A percentile compares a stretch with the other conserved stretches of the same genome.
These are phyloP conservation scores for Panzeria rudis DNA, from an alignment of 2,888 invertebrate species.

Conservation along the genomic window DNA sequence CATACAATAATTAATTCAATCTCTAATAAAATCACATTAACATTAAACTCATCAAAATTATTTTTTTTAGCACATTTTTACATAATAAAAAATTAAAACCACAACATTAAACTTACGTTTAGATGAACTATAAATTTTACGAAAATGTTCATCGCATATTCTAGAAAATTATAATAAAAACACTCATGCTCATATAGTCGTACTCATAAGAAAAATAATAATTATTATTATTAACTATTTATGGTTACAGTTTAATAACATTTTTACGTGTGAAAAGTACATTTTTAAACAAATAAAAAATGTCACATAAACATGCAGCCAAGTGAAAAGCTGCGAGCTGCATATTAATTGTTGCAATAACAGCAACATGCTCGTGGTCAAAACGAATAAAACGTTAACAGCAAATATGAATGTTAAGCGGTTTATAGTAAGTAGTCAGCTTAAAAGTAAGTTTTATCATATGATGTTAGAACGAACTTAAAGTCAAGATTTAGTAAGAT, in stretches of 20 bases:
- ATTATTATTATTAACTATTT: constrained; percentile 71
- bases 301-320: constrained; percentile 73
- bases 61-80: neutral
- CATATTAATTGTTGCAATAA: constrained; percentile 53
- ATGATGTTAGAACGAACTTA: constrained; percentile 18
- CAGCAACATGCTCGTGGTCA: constrained; percentile 30
- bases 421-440: constrained; percentile 28
- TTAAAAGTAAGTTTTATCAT: constrained; percentile 19
- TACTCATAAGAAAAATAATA: constrained; percentile 12
- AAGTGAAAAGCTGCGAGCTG: constrained; percentile 40
- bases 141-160: constrained; percentile 32
- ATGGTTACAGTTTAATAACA: constrained; percentile 73
- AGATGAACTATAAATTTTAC: constrained; percentile 39
- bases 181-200: constrained; percentile 22
- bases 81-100: constrained; percentile 1
- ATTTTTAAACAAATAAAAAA: constrained; percentile 73
- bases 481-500: constrained; percentile 2
- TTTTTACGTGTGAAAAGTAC: constrained; percentile 75
- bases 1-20: neutral
- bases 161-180: constrained; percentile 16
- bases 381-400: constrained; percentile 40
- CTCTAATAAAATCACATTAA: neutral
- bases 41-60: neutral
- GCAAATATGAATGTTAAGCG: constrained; percentile 46
- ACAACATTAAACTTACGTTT: constrained; percentile 33